Base-by-base conservation (phyloP, 2,113 vertebrate genomes). In the Rhabdornis inornatus region DNA sequence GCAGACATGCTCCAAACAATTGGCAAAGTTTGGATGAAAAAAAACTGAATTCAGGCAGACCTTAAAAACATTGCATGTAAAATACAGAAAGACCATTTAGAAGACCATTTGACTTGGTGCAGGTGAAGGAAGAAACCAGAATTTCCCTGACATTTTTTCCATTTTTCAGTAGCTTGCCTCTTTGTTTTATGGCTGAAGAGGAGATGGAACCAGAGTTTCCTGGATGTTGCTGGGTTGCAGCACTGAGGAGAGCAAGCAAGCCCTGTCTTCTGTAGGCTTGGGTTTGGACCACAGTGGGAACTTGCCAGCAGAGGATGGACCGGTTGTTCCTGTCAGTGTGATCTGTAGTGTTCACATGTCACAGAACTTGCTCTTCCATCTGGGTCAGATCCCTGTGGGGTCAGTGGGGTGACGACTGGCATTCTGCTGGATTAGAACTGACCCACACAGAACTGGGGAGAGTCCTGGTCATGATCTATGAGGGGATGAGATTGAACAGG, bases 381-480 rank as follows among this genome's bases (percentile, higher is more conserved):
- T 27, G 72, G 45, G 33, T 17, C 18, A 9, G 37, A 9, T 39
- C 18, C 63, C 37, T 25, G 21, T 65, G 0, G 25, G 87, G 45
- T 45, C 87, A 13, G 10, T 10, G 60, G 40, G 20, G 40, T 80
- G 61, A 33, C 21, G 21, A 24, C 49, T 65, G 59, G 22, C 4
- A 23, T 28, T 9, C n/a, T 52, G 47, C 65, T 55, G n/a, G 4
- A 0, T 57, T 24, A 2, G 6, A 11, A 16, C 1, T 55, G 91
- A 94, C 59, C 75, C 75, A 11, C 3, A 0, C 22, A 16, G 65
- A 42, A 0, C 44, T 22, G 23, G 17, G 45, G 33, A 69, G 28
- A 5, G 24, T 21, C 28, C 31, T 47, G 45, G 18, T 12, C 16
- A 13, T 9, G 68, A 50, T 30, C 44, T 28, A 0, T 1, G 0